A percentile compares a stretch with the other conserved stretches of the same genome.
phyloP scores from a whole-genome alignment of 2,797 vertebrate species.

The Lepilemur ruficaudatus region DNA sequence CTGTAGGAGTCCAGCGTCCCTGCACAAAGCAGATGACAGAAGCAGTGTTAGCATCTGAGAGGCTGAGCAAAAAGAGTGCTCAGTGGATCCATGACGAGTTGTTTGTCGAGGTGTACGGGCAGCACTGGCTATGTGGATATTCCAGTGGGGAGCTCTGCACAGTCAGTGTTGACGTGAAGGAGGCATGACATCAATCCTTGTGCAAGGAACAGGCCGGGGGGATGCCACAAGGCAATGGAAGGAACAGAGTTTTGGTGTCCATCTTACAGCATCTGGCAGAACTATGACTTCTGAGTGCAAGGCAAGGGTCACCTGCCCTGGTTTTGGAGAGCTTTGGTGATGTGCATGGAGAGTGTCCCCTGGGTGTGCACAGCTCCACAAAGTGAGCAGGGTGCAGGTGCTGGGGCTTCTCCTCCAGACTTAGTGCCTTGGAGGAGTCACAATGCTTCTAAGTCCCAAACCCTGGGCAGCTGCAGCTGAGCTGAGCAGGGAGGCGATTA shows the following conservation, averaged over 20 bases:
- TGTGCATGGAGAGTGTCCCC: accelerated
- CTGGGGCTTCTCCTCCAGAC: neutral
- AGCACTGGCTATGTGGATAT: neutral
- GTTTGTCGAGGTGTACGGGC: neutral
- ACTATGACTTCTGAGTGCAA: neutral
- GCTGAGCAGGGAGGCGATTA: accelerated
- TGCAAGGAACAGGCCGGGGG: neutral
- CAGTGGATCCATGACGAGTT: neutral
- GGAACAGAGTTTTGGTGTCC: neutral
- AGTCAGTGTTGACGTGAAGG: neutral
- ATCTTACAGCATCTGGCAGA: neutral
- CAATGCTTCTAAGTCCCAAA: accelerated
- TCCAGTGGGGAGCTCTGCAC: neutral
- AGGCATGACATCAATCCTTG: too few relatives aligned
- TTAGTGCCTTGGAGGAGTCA: accelerated
- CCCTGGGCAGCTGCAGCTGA: accelerated
- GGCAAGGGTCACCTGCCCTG: accelerated
- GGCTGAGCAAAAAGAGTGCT: too few relatives aligned
- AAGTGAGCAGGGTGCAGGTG: too few relatives aligned
- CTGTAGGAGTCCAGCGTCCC: neutral
- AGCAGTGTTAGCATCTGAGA: neutral
- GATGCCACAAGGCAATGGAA: neutral
- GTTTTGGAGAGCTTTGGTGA: neutral
- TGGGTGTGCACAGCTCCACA: neutral
- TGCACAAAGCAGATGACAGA: neutral